A percentile compares a stretch with the other conserved stretches of the same genome.
Evolutionary conservation across 2,888 invertebrate genomes (phyloP).

Genomic region (Drosophila niveifrons): DNA sequence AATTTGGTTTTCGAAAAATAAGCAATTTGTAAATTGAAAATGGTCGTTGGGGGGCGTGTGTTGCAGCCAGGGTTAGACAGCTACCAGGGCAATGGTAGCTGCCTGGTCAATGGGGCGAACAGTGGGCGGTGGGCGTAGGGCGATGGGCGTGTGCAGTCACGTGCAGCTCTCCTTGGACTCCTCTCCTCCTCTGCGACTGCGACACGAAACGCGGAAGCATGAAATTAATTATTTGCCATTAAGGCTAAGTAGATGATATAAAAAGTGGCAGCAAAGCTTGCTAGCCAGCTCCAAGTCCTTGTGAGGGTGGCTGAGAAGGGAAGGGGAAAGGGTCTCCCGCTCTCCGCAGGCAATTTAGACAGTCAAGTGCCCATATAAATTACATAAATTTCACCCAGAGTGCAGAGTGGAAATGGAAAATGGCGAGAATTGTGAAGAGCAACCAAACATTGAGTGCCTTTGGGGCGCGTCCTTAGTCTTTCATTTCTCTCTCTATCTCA

Average conservation of each 20-base stretch:
- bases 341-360: constrained; percentile 85
- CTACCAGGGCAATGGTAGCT: neutral
- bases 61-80: constrained; percentile 1
- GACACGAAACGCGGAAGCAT: constrained; percentile 82
- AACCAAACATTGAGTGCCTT: constrained; percentile 28
- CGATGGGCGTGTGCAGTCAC: constrained; percentile 35
- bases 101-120: constrained; percentile 7
- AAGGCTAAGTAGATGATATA: constrained; percentile 85
- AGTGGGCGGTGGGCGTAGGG: constrained; percentile 7
- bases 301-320: neutral
- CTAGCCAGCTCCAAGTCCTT: neutral
- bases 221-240: constrained; percentile 86
- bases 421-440: constrained; percentile 32
- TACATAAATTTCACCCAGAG: constrained; percentile 84
- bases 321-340: constrained; percentile 9
- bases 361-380: constrained; percentile 86
- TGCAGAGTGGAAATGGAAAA: constrained; percentile 25
- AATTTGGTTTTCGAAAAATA: constrained; percentile 80
- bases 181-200: neutral
- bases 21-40: constrained; percentile 82
- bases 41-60: constrained; percentile 60
- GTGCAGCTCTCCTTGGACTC: constrained; percentile 5
- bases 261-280: constrained; percentile 75
- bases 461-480: constrained; percentile 18
- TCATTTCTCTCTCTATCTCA: neutral